These are phyloP conservation scores for Ovibos moschatus DNA, from an alignment of 2,113 vertebrate genomes.

Conservation along the genomic window DNA sequence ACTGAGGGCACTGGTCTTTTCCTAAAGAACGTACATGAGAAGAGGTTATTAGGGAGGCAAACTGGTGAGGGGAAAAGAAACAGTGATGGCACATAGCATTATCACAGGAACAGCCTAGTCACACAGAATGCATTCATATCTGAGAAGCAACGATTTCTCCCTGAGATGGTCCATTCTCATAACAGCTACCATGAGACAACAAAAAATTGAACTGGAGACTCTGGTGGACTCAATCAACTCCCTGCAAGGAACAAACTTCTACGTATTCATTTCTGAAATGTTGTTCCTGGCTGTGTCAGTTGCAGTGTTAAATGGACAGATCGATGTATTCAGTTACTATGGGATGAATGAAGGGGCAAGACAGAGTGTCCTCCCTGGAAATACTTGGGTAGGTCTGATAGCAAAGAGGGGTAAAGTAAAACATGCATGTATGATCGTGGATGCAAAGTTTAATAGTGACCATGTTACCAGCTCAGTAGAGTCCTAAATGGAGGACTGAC, in stretches of 20 bases:
- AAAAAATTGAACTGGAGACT: neutral
- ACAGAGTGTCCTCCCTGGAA: conserved; percentile 17
- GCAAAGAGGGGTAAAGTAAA: neutral
- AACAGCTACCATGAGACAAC: conserved; percentile 11
- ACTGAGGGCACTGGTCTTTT: conserved; percentile 99
- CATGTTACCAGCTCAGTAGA: neutral
- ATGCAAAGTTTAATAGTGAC: neutral
- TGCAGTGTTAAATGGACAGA: conserved; percentile 67
- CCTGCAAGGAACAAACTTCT: conserved; percentile 36
- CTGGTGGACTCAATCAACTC: conserved; percentile 49
- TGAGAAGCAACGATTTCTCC: conserved; percentile 66
- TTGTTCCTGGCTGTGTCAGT: conserved; percentile 74
- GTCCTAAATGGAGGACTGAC: neutral
- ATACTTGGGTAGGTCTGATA: neutral
- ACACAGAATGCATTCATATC: conserved; percentile 71
- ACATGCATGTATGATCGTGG: neutral
- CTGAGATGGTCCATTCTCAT: conserved; percentile 14
- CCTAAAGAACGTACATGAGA: conserved; percentile 90
- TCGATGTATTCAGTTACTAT: conserved; percentile 1
- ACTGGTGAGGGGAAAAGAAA: conserved; percentile 68
- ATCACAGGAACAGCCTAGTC: conserved; percentile 73
- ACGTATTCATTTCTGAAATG: conserved; percentile 9
- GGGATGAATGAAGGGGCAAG: neutral
- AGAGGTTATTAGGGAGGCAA: conserved; percentile 82
- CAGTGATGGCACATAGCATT: conserved; percentile 76